A percentile compares a stretch with the other conserved stretches of the same genome.
These are phyloP conservation scores for Tenrec ecaudatus DNA, from an alignment of 2,113 vertebrate genomes.

Conservation along the genomic window DNA sequence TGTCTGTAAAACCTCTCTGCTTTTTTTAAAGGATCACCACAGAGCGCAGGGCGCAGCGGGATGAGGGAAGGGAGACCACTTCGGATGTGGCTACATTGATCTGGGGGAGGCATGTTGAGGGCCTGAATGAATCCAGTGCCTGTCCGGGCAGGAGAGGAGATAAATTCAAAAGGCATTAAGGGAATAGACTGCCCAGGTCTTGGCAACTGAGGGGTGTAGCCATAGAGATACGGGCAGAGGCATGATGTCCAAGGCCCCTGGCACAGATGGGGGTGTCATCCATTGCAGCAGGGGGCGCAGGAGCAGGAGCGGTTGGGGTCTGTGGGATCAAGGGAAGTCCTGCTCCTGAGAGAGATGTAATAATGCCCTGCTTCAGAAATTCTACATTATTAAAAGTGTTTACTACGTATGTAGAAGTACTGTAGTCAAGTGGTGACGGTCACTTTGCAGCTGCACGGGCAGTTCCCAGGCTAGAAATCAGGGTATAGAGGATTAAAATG, in stretches of 20 bases:
- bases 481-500: background rate
- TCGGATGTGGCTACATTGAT: background rate
- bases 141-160: background rate
- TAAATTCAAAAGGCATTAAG: background rate
- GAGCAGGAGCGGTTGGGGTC: background rate
- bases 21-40: background rate
- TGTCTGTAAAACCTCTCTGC: background rate
- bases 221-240: background rate
- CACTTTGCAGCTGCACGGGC: background rate
- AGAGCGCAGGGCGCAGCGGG: background rate
- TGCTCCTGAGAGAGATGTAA: background rate
- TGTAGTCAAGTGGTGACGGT: background rate
- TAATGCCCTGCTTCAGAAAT: background rate
- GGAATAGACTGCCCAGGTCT: background rate
- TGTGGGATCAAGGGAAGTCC: background rate
- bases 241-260: background rate
- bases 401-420: background rate
- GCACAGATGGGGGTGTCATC: background rate
- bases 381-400: conserved; percentile 19
- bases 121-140: background rate
- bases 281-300: background rate
- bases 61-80: background rate
- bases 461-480: background rate
- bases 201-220: background rate
- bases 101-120: background rate